phyloP scores from a whole-genome alignment of 2,113 vertebrate genomes.

The Dissostichus mawsoni region DNA sequence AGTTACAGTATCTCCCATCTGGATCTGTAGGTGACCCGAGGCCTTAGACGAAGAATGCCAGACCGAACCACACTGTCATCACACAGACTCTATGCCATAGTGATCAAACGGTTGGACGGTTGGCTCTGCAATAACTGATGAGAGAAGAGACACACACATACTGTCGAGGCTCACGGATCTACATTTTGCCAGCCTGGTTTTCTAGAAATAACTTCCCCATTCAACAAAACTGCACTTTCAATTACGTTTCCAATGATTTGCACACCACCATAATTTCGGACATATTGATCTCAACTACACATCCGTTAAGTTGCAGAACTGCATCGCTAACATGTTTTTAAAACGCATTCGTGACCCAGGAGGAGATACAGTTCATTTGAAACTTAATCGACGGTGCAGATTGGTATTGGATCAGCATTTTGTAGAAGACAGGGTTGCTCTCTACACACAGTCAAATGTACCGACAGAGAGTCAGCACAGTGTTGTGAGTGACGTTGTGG shows the following conservation, averaged over 20 bases:
- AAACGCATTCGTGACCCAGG: no score
- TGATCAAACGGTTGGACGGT: constrained; percentile 46
- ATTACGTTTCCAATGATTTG: no score
- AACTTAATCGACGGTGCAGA: no score
- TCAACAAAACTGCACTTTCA: no score
- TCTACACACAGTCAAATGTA: constrained; percentile 1
- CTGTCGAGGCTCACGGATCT: constrained; percentile 16
- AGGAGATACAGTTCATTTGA: no score
- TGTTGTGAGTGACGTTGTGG: constrained; percentile 67
- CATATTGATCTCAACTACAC: no score
- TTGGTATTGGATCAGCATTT: no score
- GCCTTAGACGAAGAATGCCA: constrained; percentile 42
- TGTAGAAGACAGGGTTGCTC: background rate
- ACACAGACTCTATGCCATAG: background rate
- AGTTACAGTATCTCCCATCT: constrained; percentile 60
- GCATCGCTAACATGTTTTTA: no score
- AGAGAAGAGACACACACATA: constrained; percentile 25
- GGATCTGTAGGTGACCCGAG: constrained; percentile 65
- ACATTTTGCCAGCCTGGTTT: background rate
- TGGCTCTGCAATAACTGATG: constrained; percentile 26
- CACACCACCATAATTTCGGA: no score
- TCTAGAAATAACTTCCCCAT: no score
- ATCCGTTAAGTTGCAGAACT: no score
- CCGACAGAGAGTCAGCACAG: constrained; percentile 42
- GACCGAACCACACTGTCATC: constrained; percentile 45